Evolutionary conservation across 2,113 vertebrate genomes (phyloP), one percentile per base, ranked within the genome.

Genomic region (Sinocyclocheilus grahami): DNA sequence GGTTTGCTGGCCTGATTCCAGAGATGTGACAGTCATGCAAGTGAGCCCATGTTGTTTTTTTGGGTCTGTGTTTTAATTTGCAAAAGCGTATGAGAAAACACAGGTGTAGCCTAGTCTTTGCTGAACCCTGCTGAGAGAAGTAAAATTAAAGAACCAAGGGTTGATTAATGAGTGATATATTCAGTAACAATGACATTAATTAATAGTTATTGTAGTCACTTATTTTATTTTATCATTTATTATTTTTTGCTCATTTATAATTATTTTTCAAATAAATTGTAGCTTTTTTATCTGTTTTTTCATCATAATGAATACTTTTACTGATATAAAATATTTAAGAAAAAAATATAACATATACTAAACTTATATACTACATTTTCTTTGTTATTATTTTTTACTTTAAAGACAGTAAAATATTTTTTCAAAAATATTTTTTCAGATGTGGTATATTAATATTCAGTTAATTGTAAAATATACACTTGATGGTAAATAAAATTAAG

Each of bases 1-100:
- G 37, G 76, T 78, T 75, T 58, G 53, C 42, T 74, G 69, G 92
- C 92, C 91, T n/a, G 69, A 87, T 90, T 93, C 91, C 90, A 90
- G 90, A 91, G 92, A 93, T 93, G 92, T 92, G 80, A 88, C 78
- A 86, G 88, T 42, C 80, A 90, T 71, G 78, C 84, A 77, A 48
- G 46, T n/a, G 46, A 87, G 42, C 20, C 33, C 3, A 55, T 80
- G 27, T 86, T 86, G 53, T 62, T 69, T 53, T 83, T 89, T 33
- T 89, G 72, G 22, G 39, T 71, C 33, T 79, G 42, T 84, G 81
- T 83, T 69, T 84, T 12, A 58, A 60, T 39, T 22, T 74, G 30
- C n/a, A 4, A 84, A 37, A 42, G 39, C 53, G 82, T 81, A 78
- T 87, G 53, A 65, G 75, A 62, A 76, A 76, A 46, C 55, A 39